Conservation (phyloP, 2,797 vertebrate species). For the Takifugu ocellatus region DNA sequence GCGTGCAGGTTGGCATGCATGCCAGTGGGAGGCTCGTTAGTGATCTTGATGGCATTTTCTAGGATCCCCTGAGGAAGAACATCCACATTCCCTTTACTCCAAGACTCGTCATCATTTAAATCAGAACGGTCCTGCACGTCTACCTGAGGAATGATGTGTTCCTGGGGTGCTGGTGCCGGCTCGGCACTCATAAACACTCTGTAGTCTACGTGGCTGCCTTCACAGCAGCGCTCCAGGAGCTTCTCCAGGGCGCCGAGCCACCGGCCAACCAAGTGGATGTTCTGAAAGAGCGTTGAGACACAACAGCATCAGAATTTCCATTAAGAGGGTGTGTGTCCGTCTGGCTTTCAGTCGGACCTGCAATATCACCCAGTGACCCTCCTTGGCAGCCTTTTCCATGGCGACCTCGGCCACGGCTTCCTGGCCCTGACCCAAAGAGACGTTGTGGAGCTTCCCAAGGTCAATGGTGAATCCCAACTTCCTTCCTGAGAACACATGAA, state of each 20-base stretch:
- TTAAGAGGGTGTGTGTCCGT: no score
- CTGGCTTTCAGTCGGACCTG: constrained; percentile 69
- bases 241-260: constrained; percentile 81
- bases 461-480: constrained; percentile 84
- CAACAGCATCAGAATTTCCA: neutral
- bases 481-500: constrained; percentile 62
- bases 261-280: constrained; percentile 85
- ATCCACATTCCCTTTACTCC: neutral
- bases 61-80: constrained; percentile 70
- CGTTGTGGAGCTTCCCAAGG: constrained; percentile 83
- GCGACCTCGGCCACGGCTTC: constrained; percentile 83
- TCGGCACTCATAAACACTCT: constrained; percentile 80
- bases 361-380: constrained; percentile 88
- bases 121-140: neutral
- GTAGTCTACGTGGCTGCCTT: constrained; percentile 76
- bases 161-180: constrained; percentile 73
- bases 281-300: constrained; percentile 59
- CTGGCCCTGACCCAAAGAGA: constrained; percentile 84
- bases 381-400: constrained; percentile 84
- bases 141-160: constrained; percentile 79
- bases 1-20: constrained; percentile 79
- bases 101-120: neutral
- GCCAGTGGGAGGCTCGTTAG: constrained; percentile 79
- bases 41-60: constrained; percentile 84
- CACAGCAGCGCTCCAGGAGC: constrained; percentile 73